Base-by-base conservation (phyloP, 53 echinoderm and acorn worm species). In the Echinometra lucunter region DNA sequence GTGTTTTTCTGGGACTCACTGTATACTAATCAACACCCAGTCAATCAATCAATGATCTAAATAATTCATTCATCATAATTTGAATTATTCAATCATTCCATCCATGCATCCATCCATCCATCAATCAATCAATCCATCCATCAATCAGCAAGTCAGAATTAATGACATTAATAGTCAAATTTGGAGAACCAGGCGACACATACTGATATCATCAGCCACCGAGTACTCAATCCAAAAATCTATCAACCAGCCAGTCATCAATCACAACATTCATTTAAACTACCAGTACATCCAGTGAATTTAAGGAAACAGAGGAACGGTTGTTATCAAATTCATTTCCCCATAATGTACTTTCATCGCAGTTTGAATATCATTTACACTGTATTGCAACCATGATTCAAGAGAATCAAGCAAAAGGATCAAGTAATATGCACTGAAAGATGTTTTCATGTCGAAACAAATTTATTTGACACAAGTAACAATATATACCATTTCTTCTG, bases 391-490 rank as follows among this genome's bases (percentile, higher is more conserved):
- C 4, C 4, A 49, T 49, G 9, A 6, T 9, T 49, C 49, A 49
- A 9, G 9, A 49, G 4, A 49, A 49, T 49, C 49, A 49, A 4
- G 9, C n/a, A n/a, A n/a, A 6, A 49, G 49, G 9, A 13, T 53
- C 63, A 27, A 63, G 18, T 23, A 18, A 23, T 60, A 23, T 5
- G 23, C 60, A 63, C 4, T 63, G 25, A 25, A 63, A 63, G 21
- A 74, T 5, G 27, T 83, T 27, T 89, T 91, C 67, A 92, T 92
- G 69, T 92, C 78, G 47, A 92, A 74, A 92, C 74, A 92, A 92
- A 74, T 75, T 78, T 92, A 75, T 92, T 75, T 78, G 74, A 75
- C 78, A 92, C 92, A 92, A 30, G 37, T 78, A 92, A 92, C 78
- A 75, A 55, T 78, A 92, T 92, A 92, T 58, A 92, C 57, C 80